These are phyloP conservation scores for Lycaon pictus DNA, from an alignment of 2,113 vertebrate genomes.

Conservation along the genomic window DNA sequence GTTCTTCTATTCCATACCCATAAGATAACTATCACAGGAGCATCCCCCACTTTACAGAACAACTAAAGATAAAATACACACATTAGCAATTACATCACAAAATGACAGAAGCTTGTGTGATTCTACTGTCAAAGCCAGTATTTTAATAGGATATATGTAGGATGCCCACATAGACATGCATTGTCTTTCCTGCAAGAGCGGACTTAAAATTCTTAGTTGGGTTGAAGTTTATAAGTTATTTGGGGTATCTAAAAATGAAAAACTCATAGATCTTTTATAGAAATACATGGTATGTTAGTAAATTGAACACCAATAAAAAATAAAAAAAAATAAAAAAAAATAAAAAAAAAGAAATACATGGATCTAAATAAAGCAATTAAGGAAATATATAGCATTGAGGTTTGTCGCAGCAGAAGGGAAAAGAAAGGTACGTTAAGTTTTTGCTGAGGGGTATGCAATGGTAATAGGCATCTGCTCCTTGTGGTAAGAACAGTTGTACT, in stretches of 20 bases:
- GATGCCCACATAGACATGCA: not conserved
- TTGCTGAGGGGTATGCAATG: not conserved
- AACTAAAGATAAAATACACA: constrained; percentile 37
- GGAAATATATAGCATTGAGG: not conserved
- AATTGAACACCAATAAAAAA: no score
- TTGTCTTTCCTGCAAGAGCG: not conserved
- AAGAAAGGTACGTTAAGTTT: not conserved
- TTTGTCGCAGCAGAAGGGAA: not conserved
- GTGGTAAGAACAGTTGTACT: not conserved
- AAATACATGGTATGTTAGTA: no score
- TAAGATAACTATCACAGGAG: not conserved
- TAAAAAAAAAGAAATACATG: not conserved
- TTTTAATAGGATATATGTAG: not conserved
- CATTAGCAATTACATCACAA: not conserved
- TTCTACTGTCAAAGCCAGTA: constrained; percentile 8
- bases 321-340: no score
- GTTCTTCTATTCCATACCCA: not conserved
- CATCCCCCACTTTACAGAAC: not conserved
- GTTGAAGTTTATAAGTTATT: constrained; percentile 15
- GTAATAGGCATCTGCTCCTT: constrained; percentile 26
- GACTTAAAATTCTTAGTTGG: not conserved
- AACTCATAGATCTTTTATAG: not conserved
- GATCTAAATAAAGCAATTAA: constrained; percentile 48
- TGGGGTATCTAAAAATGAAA: constrained; percentile 11
- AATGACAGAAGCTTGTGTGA: not conserved